A percentile compares a stretch with the other conserved stretches of the same genome.
Conservation (phyloP, 2,797 vertebrate genomes). For the Ambastaia sidthimunki region DNA sequence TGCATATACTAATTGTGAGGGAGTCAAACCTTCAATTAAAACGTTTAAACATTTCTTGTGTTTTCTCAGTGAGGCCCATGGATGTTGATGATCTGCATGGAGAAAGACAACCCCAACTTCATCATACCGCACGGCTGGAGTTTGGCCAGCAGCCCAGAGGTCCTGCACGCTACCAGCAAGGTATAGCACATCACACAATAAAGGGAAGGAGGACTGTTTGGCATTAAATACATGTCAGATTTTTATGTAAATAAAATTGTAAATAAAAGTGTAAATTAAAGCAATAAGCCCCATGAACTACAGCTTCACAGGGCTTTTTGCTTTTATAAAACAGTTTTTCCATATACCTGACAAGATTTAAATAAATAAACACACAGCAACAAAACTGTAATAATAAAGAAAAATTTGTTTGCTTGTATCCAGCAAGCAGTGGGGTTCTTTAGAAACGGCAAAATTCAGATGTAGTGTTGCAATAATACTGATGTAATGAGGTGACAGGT, state of each 20-base stretch:
- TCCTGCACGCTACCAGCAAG: slow-evolving; percentile 42
- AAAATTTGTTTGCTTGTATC: too few species aligned
- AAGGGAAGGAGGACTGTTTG: neutral
- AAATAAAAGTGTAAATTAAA: neutral
- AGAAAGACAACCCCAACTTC: slow-evolving; percentile 64
- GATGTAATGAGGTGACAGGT: too few species aligned
- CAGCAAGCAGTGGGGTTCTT: too few species aligned
- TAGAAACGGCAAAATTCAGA: too few species aligned
- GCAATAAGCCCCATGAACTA: too few species aligned
- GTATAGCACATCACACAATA: slow-evolving; percentile 33
- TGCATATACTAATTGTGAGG: slow-evolving; percentile 61
- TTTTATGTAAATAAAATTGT: neutral
- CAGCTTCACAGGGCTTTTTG: too few species aligned
- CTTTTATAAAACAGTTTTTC: too few species aligned
- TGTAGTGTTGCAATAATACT: too few species aligned
- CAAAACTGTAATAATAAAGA: too few species aligned
- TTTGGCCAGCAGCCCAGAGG: slow-evolving; percentile 47
- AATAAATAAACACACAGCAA: too few species aligned
- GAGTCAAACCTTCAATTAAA: slow-evolving; percentile 60
- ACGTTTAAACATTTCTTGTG: slow-evolving; percentile 54
- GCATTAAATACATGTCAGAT: neutral
- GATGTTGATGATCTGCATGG: slow-evolving; percentile 55
- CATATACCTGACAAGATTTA: too few species aligned
- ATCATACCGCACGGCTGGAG: slow-evolving; percentile 51
- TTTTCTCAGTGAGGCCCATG: slow-evolving; percentile 59